phyloP scores from a whole-genome alignment of 2,888 invertebrate species.

The Himalopsyche japonica region DNA sequence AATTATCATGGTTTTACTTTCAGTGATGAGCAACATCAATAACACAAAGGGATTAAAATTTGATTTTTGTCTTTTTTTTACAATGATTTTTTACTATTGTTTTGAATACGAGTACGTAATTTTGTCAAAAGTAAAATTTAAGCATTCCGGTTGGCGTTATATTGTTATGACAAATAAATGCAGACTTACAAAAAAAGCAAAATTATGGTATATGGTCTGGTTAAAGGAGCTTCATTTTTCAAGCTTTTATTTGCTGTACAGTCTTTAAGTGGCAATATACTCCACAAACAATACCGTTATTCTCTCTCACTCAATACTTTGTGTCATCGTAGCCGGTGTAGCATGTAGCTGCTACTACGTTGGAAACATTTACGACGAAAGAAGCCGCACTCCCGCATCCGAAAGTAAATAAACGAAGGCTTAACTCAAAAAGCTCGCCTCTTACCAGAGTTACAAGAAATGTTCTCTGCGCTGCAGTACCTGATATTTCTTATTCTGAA shows the following conservation, averaged over 20 bases:
- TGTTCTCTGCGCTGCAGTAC: not conserved
- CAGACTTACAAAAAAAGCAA: too few relatives aligned
- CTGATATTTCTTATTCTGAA: not conserved
- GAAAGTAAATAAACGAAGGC: slow-evolving; percentile 5
- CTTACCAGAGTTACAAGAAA: not conserved
- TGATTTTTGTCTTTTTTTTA: too few relatives aligned
- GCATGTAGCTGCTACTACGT: not conserved
- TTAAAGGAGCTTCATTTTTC: too few relatives aligned
- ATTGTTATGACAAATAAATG: too few relatives aligned
- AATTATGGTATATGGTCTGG: too few relatives aligned
- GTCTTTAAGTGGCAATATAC: not conserved
- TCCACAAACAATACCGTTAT: not conserved
- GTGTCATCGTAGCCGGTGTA: not conserved
- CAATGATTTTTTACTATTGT: too few relatives aligned
- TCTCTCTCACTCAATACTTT: not conserved
- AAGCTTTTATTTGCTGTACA: not conserved
- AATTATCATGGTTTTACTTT: too few relatives aligned
- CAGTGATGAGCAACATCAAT: too few relatives aligned
- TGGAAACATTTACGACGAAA: not conserved
- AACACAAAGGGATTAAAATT: too few relatives aligned
- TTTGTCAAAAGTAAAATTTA: too few relatives aligned
- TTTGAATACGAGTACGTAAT: too few relatives aligned
- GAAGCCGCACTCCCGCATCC: not conserved
- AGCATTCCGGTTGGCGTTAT: too few relatives aligned
- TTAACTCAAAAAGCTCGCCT: not conserved